Conservation (phyloP, 2,797 vertebrate genomes). For the Neostethus bicornis region DNA sequence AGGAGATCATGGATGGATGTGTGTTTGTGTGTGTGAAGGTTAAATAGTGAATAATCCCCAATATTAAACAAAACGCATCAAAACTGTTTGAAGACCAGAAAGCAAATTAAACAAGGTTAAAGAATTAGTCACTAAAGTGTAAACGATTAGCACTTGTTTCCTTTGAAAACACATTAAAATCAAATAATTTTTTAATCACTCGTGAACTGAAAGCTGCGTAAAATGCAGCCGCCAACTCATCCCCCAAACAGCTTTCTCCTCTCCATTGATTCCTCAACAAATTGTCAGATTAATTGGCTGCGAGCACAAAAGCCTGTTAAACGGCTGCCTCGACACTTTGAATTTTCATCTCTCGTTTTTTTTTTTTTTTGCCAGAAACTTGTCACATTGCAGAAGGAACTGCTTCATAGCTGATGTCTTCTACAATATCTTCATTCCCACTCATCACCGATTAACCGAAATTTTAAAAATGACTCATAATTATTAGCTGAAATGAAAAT, state of each 20-base stretch:
- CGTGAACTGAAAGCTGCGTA: constrained; percentile 7
- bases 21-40: not conserved
- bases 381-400: constrained; percentile 23
- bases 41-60: not conserved
- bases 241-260: constrained; percentile 47
- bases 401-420: constrained; percentile 16
- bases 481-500: not conserved
- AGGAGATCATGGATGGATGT: no score
- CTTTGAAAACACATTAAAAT: constrained; percentile 4
- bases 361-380: constrained; percentile 35
- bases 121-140: not conserved
- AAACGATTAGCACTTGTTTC: not conserved
- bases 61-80: no score
- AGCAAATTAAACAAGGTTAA: not conserved
- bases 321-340: constrained; percentile 47
- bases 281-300: constrained; percentile 51
- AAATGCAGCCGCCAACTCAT: constrained; percentile 47
- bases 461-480: not conserved
- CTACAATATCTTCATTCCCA: constrained; percentile 10
- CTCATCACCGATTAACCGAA: constrained; percentile 3
- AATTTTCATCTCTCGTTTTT: constrained; percentile 34
- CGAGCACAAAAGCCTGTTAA: constrained; percentile 41
- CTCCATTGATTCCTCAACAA: constrained; percentile 58
- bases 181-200: constrained; percentile 2
- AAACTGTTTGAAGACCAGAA: not conserved